Evolutionary conservation across 2,888 invertebrate species (phyloP).

Genomic region (Mythimna ferrago): DNA sequence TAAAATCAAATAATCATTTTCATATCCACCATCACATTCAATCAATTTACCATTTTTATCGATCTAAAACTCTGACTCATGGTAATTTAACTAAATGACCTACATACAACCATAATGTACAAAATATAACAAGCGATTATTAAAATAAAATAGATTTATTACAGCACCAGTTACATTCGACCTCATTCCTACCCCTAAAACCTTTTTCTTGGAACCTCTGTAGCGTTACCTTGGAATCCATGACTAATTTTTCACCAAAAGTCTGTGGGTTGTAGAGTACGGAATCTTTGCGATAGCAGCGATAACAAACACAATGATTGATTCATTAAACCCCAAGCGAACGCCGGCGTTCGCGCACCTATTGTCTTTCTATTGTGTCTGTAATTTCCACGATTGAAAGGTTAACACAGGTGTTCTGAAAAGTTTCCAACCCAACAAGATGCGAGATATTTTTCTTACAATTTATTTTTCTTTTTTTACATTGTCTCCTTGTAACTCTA

Average conservation of each 20-base stretch:
- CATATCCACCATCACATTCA: not conserved
- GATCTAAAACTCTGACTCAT: slow-evolving; percentile 24
- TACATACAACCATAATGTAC: slow-evolving; percentile 29
- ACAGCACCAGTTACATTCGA: slow-evolving; percentile 15
- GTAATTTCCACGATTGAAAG: too few relatives aligned
- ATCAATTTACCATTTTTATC: slow-evolving; percentile 3
- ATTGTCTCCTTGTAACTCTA: too few relatives aligned
- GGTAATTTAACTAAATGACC: slow-evolving; percentile 19
- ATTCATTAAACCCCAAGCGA: too few relatives aligned
- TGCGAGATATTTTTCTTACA: too few relatives aligned
- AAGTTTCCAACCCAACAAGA: too few relatives aligned
- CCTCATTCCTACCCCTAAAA: slow-evolving; percentile 42
- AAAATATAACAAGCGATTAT: slow-evolving; percentile 36
- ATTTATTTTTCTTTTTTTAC: too few relatives aligned
- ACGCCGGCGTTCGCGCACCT: too few relatives aligned
- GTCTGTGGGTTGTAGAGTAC: slow-evolving; percentile 21
- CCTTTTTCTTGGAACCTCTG: slow-evolving; percentile 30
- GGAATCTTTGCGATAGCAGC: not conserved
- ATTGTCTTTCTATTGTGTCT: too few relatives aligned
- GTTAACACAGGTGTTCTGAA: too few relatives aligned
- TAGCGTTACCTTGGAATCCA: slow-evolving; percentile 9
- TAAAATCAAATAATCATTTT: not conserved
- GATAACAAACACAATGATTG: too few relatives aligned
- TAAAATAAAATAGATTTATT: slow-evolving; percentile 34
- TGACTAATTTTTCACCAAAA: slow-evolving; percentile 31